Percentiles rank a stretch among this genome's conserved stretches.
phyloP scores from a whole-genome alignment of 2,888 invertebrate genomes.

The Bruchidius siliquastri region DNA sequence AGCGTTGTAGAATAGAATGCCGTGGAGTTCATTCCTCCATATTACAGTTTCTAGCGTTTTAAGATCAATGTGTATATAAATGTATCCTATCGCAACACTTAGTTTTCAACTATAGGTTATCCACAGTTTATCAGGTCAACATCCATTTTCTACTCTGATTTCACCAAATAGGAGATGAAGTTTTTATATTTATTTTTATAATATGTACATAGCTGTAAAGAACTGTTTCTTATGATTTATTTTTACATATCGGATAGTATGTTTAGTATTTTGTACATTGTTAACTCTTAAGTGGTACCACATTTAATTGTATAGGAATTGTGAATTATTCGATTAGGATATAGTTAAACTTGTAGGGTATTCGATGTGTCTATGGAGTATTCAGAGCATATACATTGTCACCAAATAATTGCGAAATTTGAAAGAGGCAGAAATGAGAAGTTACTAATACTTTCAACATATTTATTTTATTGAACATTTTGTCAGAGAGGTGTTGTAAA shows the following conservation, averaged over 20 bases:
- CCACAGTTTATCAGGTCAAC: neutral
- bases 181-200: slow-evolving; percentile 13
- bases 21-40: too few species aligned
- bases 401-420: neutral
- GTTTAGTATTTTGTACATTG: slow-evolving; percentile 2
- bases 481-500: too few species aligned
- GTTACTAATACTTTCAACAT: neutral
- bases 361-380: neutral
- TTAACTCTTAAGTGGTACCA: neutral
- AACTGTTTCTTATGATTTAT: neutral
- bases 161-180: neutral
- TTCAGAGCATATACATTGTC: neutral
- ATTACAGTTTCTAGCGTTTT: too few species aligned
- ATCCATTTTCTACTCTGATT: neutral
- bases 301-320: neutral
- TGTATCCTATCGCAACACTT: too few species aligned
- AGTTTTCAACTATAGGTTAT: neutral
- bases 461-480: neutral
- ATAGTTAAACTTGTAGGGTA: neutral
- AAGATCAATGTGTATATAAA: too few species aligned
- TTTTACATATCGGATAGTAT: neutral
- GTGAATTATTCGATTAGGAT: neutral
- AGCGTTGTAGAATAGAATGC: too few species aligned
- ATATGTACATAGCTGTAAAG: slow-evolving; percentile 10
- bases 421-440: neutral